A percentile compares a stretch with the other conserved stretches of the same genome.
phyloP scores from a whole-genome alignment of 2,797 vertebrate species.

The Eulemur rubriventer region DNA sequence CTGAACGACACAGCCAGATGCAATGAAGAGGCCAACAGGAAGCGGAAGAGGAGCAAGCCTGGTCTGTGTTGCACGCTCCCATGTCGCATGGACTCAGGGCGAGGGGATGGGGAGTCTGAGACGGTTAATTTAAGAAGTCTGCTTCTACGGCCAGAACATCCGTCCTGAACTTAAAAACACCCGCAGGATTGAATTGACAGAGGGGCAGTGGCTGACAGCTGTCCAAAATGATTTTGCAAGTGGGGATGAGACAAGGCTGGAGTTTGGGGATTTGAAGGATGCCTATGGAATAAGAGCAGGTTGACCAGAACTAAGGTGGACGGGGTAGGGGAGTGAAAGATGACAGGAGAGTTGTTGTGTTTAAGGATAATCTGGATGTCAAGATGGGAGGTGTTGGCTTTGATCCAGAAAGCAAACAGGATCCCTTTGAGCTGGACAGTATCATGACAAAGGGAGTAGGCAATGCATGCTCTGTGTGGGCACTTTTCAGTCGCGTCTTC shows the following conservation, averaged over 20 bases:
- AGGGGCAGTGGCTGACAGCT: neutral
- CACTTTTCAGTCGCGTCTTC: neutral
- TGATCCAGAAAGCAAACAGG: neutral
- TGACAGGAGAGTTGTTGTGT: neutral
- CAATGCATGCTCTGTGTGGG: rapidly evolving
- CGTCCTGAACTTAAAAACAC: neutral
- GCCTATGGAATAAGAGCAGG: neutral
- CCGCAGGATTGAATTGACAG: neutral
- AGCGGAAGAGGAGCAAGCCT: neutral
- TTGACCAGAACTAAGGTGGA: neutral
- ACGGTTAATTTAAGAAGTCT: neutral
- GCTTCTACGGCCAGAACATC: neutral
- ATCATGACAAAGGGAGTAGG: rapidly evolving
- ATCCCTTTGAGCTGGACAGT: neutral
- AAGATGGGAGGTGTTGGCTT: neutral
- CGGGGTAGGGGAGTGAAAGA: neutral
- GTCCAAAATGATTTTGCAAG: neutral
- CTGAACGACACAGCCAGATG: neutral
- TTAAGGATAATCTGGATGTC: neutral
- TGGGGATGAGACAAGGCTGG: neutral
- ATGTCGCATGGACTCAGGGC: rapidly evolving
- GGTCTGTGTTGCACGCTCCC: rapidly evolving
- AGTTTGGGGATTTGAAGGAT: neutral
- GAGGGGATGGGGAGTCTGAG: neutral
- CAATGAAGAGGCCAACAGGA: neutral